These are phyloP conservation scores for Cephalotes varians DNA, from an alignment of 2,888 invertebrate genomes.

Conservation along the genomic window DNA sequence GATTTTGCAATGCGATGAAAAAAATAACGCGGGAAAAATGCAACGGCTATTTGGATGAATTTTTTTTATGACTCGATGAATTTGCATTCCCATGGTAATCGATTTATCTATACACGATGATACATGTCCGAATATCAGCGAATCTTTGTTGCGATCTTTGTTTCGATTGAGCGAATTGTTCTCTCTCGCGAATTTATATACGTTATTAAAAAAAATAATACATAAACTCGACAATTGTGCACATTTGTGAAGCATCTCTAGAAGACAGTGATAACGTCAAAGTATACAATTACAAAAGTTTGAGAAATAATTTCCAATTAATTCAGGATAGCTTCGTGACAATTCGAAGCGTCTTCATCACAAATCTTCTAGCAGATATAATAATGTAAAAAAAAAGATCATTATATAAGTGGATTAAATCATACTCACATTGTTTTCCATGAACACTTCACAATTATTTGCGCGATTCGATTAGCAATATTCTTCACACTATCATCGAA, in stretches of 20 bases:
- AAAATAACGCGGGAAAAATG: constrained; percentile 29
- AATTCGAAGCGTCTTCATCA: neutral
- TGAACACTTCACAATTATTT: constrained; percentile 18
- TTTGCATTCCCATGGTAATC: neutral
- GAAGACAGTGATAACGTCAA: constrained; percentile 4
- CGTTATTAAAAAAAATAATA: constrained; percentile 1
- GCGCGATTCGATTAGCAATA: neutral
- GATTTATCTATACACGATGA: constrained; percentile 3
- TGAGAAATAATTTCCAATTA: neutral
- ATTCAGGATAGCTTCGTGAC: neutral
- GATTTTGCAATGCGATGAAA: neutral
- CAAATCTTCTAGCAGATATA: neutral
- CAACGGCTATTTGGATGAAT: constrained; percentile 11
- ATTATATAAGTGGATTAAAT: constrained; percentile 6
- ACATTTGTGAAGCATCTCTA: neutral
- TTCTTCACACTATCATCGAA: neutral
- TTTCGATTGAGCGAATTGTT: neutral
- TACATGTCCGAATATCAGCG: constrained; percentile 8
- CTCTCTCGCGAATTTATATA: neutral
- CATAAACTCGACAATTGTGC: neutral
- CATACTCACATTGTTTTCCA: neutral
- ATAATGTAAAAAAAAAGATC: neutral
- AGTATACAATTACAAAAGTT: neutral
- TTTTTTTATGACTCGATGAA: neutral
- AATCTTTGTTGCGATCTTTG: constrained; percentile 55